Evolutionary conservation across 2,888 invertebrate genomes (phyloP).

Genomic region (Heliconius ethilla): DNA sequence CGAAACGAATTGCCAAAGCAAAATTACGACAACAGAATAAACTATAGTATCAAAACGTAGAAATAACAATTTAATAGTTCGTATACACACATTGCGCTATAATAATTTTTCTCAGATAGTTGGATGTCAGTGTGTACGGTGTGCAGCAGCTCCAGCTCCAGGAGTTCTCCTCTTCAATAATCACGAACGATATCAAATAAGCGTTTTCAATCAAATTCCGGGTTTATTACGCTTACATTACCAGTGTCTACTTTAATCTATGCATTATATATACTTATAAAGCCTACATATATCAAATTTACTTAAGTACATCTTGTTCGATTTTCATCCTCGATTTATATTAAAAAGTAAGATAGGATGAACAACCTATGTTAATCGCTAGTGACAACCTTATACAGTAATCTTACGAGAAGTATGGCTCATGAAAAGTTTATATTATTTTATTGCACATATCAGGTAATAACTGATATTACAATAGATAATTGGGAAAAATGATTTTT

Average conservation of each 20-base stretch:
- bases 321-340: constrained; percentile 71
- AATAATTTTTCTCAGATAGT: constrained; percentile 33
- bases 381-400: constrained; percentile 75
- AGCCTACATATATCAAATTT: constrained; percentile 79
- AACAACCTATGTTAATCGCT: constrained; percentile 64
- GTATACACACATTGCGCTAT: constrained; percentile 68
- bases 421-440: constrained; percentile 47
- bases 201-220: constrained; percentile 73
- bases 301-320: constrained; percentile 82
- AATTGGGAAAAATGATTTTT: constrained; percentile 44
- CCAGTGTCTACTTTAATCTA: constrained; percentile 76
- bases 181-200: constrained; percentile 72
- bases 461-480: constrained; percentile 48
- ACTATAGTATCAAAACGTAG: constrained; percentile 41
- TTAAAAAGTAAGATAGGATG: constrained; percentile 60
- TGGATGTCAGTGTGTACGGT: constrained; percentile 55
- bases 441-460: constrained; percentile 61
- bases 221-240: constrained; percentile 68
- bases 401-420: constrained; percentile 63
- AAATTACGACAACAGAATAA: constrained; percentile 49
- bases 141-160: constrained; percentile 48
- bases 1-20: constrained; percentile 51
- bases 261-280: constrained; percentile 81
- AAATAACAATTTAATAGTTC: constrained; percentile 70
- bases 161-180: constrained; percentile 44